Evolutionary conservation across 2,113 vertebrate genomes (phyloP).

Genomic region (Falco punctatus): DNA sequence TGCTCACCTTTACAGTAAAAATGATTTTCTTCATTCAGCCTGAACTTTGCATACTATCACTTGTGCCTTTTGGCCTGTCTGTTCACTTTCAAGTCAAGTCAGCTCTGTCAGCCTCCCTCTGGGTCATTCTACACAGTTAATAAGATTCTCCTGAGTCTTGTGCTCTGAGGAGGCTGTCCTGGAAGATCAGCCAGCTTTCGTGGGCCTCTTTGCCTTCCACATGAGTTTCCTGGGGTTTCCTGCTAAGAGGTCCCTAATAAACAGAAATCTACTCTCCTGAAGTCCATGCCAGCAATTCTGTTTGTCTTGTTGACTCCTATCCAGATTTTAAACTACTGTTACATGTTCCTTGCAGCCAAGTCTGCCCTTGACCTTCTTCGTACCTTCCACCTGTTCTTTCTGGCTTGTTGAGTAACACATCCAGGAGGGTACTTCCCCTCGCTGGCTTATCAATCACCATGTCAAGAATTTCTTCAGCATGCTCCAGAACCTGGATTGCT

Average conservation of each 20-base stretch:
- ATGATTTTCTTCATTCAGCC: background rate
- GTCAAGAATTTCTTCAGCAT: background rate
- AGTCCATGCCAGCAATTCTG: background rate
- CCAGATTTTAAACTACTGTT: background rate
- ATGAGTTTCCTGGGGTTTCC: background rate
- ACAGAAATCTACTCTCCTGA: background rate
- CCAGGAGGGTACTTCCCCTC: background rate
- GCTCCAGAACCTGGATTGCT: background rate
- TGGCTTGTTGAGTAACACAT: background rate
- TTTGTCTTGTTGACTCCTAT: background rate
- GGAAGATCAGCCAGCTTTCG: background rate
- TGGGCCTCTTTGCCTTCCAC: background rate
- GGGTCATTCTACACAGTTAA: background rate
- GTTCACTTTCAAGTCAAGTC: background rate
- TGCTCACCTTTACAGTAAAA: background rate
- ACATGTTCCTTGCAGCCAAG: background rate
- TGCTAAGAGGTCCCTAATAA: background rate
- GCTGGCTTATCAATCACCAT: fast-evolving
- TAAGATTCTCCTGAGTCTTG: background rate
- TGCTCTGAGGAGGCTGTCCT: background rate
- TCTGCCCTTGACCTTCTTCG: background rate
- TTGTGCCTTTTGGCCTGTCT: background rate
- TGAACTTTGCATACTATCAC: background rate
- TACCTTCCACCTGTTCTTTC: background rate
- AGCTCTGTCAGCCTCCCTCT: background rate